These are phyloP conservation scores for Folsomia manolachei DNA, from an alignment of 2,888 invertebrate genomes.

Conservation along the genomic window DNA sequence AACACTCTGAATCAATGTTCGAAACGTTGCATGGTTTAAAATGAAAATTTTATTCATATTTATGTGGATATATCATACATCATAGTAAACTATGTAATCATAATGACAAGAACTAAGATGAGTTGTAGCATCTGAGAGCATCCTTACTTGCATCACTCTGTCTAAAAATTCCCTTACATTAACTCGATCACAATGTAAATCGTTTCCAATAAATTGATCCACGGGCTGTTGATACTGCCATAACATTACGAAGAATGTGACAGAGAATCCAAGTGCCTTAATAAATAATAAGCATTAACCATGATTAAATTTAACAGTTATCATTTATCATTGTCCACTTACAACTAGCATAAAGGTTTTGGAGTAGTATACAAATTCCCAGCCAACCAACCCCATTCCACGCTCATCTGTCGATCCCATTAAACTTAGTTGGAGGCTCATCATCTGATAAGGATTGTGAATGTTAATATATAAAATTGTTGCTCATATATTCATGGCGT, in stretches of 20 bases:
- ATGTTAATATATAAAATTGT: not conserved
- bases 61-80: no score
- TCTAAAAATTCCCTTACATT: not conserved
- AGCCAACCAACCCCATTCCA: constrained; percentile 1
- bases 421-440: constrained; percentile 9
- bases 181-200: not conserved
- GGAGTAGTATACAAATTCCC: not conserved
- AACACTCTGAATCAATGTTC: no score
- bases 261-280: not conserved
- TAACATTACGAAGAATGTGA: not conserved
- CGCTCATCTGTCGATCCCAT: not conserved
- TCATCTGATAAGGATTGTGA: constrained; percentile 8
- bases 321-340: no score
- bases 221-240: not conserved
- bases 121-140: not conserved
- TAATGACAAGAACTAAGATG: not conserved
- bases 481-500: no score
- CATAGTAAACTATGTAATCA: not conserved
- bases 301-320: no score
- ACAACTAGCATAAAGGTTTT: constrained; percentile 11
- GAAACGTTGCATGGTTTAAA: no score
- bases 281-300: no score
- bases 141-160: not conserved
- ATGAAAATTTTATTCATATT: no score
- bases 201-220: not conserved